A percentile compares a stretch with the other conserved stretches of the same genome.
Conservation (phyloP, 2,113 vertebrate species). For the Phalacrocorax aristotelis region DNA sequence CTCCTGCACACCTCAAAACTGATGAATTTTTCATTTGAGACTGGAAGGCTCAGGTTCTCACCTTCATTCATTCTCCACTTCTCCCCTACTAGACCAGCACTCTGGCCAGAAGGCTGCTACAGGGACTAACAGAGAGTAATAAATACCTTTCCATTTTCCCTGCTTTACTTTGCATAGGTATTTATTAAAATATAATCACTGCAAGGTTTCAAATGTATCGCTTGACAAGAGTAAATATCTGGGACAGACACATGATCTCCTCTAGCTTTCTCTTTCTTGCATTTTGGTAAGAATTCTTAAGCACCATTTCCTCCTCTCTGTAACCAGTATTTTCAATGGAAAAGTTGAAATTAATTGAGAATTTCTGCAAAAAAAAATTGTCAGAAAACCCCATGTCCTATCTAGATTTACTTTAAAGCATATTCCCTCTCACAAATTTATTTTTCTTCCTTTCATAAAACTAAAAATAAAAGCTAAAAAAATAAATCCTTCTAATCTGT, state of each 20-base stretch:
- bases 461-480: background rate
- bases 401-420: background rate
- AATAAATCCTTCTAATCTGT: background rate
- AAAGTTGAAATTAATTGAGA: background rate
- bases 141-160: background rate
- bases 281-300: background rate
- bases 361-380: background rate
- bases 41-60: background rate
- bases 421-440: background rate
- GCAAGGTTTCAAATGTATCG: background rate
- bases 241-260: background rate
- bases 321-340: background rate
- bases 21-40: background rate
- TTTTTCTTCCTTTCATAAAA: background rate
- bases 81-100: background rate
- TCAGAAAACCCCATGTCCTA: fast-evolving
- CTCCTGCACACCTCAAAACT: background rate
- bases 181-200: background rate
- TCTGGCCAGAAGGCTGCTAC: background rate
- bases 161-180: background rate
- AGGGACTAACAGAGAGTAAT: background rate
- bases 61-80: background rate
- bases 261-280: background rate
- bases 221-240: background rate
- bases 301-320: background rate